phyloP scores from a whole-genome alignment of 1,140 invertebrate species.

The Neotoxoptera formosana region DNA sequence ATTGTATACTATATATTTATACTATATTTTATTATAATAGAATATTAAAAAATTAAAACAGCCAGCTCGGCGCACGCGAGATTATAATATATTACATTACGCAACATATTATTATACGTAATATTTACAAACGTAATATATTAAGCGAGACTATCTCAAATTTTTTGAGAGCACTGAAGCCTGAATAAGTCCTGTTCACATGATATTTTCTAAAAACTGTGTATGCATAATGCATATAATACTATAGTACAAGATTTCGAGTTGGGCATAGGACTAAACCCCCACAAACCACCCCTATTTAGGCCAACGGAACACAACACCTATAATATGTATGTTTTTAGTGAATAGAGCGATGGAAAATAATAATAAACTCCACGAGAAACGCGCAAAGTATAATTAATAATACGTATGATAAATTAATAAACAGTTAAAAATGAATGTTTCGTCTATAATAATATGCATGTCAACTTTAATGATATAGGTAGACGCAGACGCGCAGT shows the following conservation, averaged over 20 bases:
- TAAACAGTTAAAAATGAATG: neutral
- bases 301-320: neutral
- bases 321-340: neutral
- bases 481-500: neutral
- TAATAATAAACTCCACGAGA: neutral
- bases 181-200: neutral
- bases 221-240: neutral
- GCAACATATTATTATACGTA: neutral
- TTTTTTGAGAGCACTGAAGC: neutral
- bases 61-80: neutral
- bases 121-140: too few species aligned
- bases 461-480: neutral
- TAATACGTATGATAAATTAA: neutral
- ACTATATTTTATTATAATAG: neutral
- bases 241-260: neutral
- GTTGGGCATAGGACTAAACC: neutral
- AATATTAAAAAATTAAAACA: conserved; percentile 9
- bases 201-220: neutral
- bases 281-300: neutral
- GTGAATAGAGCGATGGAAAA: neutral
- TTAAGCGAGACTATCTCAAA: too few species aligned
- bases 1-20: neutral
- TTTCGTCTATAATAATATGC: too few species aligned
- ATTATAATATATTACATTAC: neutral
- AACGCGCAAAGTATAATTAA: neutral